A percentile compares a stretch with the other conserved stretches of the same genome.
phyloP scores from a whole-genome alignment of 2,113 vertebrate genomes.

The Arizona elegans region DNA sequence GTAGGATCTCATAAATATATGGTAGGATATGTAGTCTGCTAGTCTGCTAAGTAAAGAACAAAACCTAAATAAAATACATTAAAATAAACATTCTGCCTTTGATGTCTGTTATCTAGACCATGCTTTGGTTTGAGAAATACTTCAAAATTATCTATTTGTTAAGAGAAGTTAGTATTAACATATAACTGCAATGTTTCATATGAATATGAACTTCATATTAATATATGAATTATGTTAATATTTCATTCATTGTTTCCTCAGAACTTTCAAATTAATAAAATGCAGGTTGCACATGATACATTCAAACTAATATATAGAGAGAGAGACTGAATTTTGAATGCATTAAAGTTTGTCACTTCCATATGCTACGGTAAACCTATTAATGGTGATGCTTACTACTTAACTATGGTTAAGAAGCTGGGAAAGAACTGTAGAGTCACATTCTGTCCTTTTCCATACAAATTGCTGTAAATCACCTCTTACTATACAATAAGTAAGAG shows the following conservation, averaged over 20 bases:
- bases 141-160: background rate
- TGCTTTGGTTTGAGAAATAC: background rate
- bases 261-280: background rate
- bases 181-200: background rate
- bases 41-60: background rate
- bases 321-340: background rate
- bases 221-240: background rate
- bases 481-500: background rate
- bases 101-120: conserved; percentile 13
- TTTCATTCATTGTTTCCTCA: background rate
- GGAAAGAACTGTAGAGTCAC: background rate
- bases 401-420: background rate
- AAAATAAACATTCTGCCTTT: background rate
- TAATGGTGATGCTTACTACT: conserved; percentile 26
- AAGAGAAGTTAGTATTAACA: background rate
- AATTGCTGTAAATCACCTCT: background rate
- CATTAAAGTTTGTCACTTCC: conserved; percentile 5
- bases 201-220: background rate
- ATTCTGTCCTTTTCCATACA: background rate
- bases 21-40: conserved; percentile 9
- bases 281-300: background rate
- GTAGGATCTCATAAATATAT: background rate
- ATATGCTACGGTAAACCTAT: background rate
- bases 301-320: background rate
- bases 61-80: background rate